Evolutionary conservation across 2,888 invertebrate genomes (phyloP), one percentile per base, ranked within the genome.

Genomic region (Phania funesta): DNA sequence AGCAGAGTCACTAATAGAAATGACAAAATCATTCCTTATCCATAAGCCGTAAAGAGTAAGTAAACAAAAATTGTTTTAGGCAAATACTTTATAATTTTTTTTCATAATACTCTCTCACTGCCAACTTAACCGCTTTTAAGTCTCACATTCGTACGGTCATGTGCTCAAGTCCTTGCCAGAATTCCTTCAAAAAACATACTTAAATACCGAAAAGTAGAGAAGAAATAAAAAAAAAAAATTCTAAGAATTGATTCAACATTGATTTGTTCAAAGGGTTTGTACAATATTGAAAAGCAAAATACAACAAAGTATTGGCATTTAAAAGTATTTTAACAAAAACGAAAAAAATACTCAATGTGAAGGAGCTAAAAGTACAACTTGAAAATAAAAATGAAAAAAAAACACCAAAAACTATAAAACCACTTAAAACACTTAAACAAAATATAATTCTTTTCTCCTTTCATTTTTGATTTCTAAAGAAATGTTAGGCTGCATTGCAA

Each of bases 361-460:
- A 74, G 60, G 11, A 65, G 32, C 20, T 73, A 52, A 24, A 62
- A 46, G 13, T 54, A 44, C 20, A 54, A 58, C 20, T 24, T 20
- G n/a, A 13, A 44, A 50, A 26, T 18, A 56, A 58, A 6, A 32
- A 38, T 32, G 18, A 18, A 35, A n/a, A 48, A 24, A 29, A 58
- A 22, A 32, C 11, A 54, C 2, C 29, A 64, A 65, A 78, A 74
- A 74, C 78, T 82, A 70, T 68, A 70, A 75, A 82, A 82, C 74
- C 82, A 82, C 82, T 82, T 82, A 75, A 78, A 75, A 78, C 60
- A 78, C 74, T 82, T 54, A 38, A 82, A 60, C 35, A 65, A 60
- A 65, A 60, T 65, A 52, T n/a, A 35, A 52, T 58, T 65, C 54
- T 26, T 70, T 50, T 13, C 38, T 16, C 3, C 20, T 32, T 48